A percentile compares a stretch with the other conserved stretches of the same genome.
These are phyloP conservation scores for Lampris megalopsis DNA, from an alignment of 2,113 vertebrate species.

Conservation along the genomic window DNA sequence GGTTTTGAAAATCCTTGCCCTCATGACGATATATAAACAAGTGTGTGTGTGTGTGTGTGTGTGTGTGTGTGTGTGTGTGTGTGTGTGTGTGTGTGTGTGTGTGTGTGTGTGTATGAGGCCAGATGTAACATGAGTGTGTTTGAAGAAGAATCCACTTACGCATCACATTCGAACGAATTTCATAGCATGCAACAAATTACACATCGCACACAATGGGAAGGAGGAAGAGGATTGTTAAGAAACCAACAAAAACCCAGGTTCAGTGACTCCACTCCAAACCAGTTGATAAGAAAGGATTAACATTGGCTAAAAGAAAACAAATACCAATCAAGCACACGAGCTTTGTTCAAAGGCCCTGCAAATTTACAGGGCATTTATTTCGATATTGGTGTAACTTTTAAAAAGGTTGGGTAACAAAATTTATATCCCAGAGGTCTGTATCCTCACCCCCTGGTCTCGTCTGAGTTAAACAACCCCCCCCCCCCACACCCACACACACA, in stretches of 20 bases:
- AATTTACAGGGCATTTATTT: no score
- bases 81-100: no score
- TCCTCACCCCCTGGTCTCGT: not conserved
- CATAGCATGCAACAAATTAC: conserved; percentile 10
- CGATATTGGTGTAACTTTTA: not conserved
- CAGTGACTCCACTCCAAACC: conserved; percentile 6
- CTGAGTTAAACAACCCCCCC: no score
- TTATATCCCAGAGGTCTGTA: conserved; percentile 3
- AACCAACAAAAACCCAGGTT: not conserved
- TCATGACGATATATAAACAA: no score
- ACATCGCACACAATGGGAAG: not conserved
- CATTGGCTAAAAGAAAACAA: not conserved
- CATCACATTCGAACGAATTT: conserved; percentile 27
- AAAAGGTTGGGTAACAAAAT: not conserved
- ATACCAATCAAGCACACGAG: not conserved
- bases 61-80: no score
- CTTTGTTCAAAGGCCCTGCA: no score
- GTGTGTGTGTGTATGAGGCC: no score
- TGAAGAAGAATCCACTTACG: not conserved
- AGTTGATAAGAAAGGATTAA: not conserved
- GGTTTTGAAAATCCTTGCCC: no score
- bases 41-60: no score
- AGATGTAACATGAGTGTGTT: no score
- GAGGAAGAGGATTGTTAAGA: not conserved
- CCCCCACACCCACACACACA: no score